Conservation (phyloP, 2,113 vertebrate species). For the Heteronetta atricapilla region DNA sequence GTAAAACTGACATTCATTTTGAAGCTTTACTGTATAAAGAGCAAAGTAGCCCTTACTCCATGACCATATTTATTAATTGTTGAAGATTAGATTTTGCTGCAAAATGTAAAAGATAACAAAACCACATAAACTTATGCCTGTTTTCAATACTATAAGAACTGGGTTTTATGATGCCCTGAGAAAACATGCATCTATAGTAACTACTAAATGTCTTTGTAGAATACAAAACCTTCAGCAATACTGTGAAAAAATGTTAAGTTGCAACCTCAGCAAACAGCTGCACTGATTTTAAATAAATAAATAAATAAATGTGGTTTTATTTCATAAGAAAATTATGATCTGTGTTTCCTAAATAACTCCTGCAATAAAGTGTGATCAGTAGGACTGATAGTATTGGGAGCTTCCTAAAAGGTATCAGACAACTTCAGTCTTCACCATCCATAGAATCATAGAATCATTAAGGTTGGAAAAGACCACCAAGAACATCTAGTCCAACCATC, state of each 20-base stretch:
- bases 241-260: not conserved
- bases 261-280: not conserved
- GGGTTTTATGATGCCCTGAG: not conserved
- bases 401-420: not conserved
- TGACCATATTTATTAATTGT: not conserved
- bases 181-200: not conserved
- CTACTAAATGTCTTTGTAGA: not conserved
- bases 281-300: not conserved
- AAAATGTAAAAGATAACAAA: conserved; percentile 48
- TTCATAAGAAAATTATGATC: not conserved
- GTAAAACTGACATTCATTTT: conserved; percentile 32
- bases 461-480: too few species aligned
- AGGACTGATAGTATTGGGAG: not conserved
- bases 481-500: too few species aligned
- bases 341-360: not conserved
- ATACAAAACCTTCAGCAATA: not conserved
- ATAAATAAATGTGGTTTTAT: not conserved
- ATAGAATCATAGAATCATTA: too few species aligned
- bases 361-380: not conserved
- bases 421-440: not conserved
- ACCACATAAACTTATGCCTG: not conserved
- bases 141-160: not conserved
- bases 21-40: conserved; percentile 50
- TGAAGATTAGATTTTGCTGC: conserved; percentile 36
- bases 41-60: conserved; percentile 22